Evolutionary conservation across 2,113 vertebrate species (phyloP).

Genomic region (Crocuta crocuta): DNA sequence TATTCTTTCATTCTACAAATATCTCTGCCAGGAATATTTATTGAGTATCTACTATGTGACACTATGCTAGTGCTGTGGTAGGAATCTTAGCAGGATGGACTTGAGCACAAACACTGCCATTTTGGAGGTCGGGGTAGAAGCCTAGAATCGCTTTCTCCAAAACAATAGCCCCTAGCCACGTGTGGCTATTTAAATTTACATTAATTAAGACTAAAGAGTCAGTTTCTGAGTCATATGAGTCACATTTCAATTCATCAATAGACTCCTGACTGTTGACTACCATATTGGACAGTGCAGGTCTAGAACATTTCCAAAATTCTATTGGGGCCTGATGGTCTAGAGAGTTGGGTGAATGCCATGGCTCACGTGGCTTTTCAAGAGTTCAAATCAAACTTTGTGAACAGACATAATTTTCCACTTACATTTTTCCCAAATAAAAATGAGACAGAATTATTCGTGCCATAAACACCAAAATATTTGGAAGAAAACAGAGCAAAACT

Average conservation of each 20-base stretch:
- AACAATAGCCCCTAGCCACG: background rate
- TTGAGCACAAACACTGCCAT: background rate
- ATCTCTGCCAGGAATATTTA: constrained; percentile 9
- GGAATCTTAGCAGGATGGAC: background rate
- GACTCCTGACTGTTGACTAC: background rate
- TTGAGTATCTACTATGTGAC: background rate
- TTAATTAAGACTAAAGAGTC: constrained; percentile 3
- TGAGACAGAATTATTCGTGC: background rate
- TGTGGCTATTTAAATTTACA: background rate
- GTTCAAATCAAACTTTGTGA: background rate
- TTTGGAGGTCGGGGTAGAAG: background rate
- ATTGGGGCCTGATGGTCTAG: background rate
- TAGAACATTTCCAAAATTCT: background rate
- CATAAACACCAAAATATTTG: background rate
- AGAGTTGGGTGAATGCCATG: background rate
- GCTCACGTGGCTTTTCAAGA: background rate
- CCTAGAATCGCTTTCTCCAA: background rate
- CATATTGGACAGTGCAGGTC: background rate
- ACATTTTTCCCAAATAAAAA: constrained; percentile 28
- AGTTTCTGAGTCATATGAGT: background rate
- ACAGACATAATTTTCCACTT: background rate
- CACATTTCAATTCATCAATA: background rate
- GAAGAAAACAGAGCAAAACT: constrained; percentile 27
- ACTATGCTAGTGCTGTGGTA: background rate
- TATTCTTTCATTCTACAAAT: background rate